Percentiles rank a stretch among this genome's conserved stretches.
Evolutionary conservation across 2,113 vertebrate genomes (phyloP).

Genomic region (Numida meleagris): DNA sequence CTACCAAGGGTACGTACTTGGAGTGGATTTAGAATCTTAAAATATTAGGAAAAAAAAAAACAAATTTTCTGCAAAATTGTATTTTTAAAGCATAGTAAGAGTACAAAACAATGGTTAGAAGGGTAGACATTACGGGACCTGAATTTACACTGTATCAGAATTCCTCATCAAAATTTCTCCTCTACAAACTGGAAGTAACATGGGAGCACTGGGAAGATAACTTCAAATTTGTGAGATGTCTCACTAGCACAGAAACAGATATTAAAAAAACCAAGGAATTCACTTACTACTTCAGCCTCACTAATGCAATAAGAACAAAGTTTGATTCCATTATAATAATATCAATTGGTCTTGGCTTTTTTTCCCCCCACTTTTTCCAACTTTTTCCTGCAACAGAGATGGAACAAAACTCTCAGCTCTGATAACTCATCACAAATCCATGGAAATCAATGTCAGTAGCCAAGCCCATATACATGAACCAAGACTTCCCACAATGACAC

Average conservation of each 20-base stretch:
- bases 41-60: background rate
- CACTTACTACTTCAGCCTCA: background rate
- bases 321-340: background rate
- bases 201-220: background rate
- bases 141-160: background rate
- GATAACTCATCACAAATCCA: background rate
- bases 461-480: background rate
- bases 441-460: background rate
- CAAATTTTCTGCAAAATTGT: background rate
- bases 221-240: background rate
- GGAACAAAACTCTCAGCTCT: background rate
- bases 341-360: background rate
- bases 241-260: background rate
- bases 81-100: background rate
- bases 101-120: background rate
- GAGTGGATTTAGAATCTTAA: background rate
- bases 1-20: rapidly evolving
- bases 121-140: background rate
- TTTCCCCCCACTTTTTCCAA: background rate
- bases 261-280: background rate
- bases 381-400: background rate
- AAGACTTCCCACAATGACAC: background rate
- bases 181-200: background rate
- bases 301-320: background rate
- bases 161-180: background rate